Evolutionary conservation across 2,113 vertebrate genomes (phyloP), one percentile per base, ranked within the genome.

Genomic region (Plecturocebus donacophilus): DNA sequence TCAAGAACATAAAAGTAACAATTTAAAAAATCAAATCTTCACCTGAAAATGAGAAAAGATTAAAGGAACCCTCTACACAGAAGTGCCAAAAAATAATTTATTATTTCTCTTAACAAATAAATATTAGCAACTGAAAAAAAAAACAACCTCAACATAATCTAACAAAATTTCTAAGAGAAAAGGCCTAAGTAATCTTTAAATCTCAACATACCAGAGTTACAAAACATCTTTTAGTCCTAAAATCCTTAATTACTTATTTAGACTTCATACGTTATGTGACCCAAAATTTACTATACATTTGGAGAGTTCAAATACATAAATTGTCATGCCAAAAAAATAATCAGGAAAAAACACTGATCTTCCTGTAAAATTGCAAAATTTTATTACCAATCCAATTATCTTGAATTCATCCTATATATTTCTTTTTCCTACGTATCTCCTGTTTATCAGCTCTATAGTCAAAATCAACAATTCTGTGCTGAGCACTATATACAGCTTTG

Each of bases 41-140:
- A 95, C 35, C 19, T 96, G 27, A 96, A 97, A 93, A 93, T 91
- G 21, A 87, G 56, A 91, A 64, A 97, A 71, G 27, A 86, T 96
- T 90, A 91, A 96, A 97, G 70, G 75, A 89, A 66, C 5, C 2
- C 61, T 79, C 17, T 61, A 52, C 16, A 89, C 13, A 84, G 16
- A 91, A 96, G 94, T 91, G 73, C 30, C 54, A 95, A 27, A 79
- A 90, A 79, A 68, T 38, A 95, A 47, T 35, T 61, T 79, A 79
- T 73, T 94, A 77, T 79, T 84, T 71, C 76, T 85, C 38, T 84
- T 90, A 89, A 58, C 30, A 92, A 92, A 77, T 61, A 92, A 96
- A 58, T 32, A 93, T 61, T 71, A 94, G 2, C 14, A 86, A 68
- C 32, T 71, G 47, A 96, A 96, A 93, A 87, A 23, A 23, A 81